Base-by-base conservation (phyloP, 2,797 vertebrate species). In the Lutjanus campechanus region DNA sequence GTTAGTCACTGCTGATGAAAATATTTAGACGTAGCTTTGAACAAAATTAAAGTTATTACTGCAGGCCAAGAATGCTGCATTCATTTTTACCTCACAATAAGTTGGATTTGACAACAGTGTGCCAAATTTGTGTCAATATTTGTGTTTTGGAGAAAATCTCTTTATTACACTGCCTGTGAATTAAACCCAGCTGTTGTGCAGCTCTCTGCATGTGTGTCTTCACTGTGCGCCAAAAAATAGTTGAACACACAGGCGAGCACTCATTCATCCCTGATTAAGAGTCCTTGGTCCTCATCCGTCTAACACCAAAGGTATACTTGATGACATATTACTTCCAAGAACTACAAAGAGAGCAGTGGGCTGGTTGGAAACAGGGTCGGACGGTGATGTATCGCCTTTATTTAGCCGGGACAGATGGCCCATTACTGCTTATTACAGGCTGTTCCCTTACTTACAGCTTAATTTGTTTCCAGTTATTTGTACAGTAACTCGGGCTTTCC, bases 361-460 rank as follows among this genome's bases (percentile, higher is more conserved):
- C 54, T 56, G 55, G 49, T 68, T 75, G 63, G 47, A 46, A 46
- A 72, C 22, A 43, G 62, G 51, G 22, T 82, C 7, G 1, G 76
- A 76, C 15, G 12, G 76, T 90, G 91, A 93, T 92, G 77, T 62
- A 91, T 93, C 29, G 36, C 83, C 81, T 93, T 89, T 83, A 83
- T 92, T 84, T 85, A 88, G 84, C 79, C 19, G 70, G 80, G 89
- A 87, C 92, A 83, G 83, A 90, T 87, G 90, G 81, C 53, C 85
- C 80, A 89, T 93, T 93, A 89, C 78, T 64, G 83, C 89, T 88
- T 87, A 85, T 90, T 90, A 89, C 68, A 81, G 75, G 59, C 77
- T 50, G 76, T 77, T 86, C 87, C 68, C 68, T 79, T 72, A 78
- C 85, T 90, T 87, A 85, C 49, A 76, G 61, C 53, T 25, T 80